These are phyloP conservation scores for Sarcophaga caerulescens DNA, from an alignment of 2,888 invertebrate species.

Conservation along the genomic window DNA sequence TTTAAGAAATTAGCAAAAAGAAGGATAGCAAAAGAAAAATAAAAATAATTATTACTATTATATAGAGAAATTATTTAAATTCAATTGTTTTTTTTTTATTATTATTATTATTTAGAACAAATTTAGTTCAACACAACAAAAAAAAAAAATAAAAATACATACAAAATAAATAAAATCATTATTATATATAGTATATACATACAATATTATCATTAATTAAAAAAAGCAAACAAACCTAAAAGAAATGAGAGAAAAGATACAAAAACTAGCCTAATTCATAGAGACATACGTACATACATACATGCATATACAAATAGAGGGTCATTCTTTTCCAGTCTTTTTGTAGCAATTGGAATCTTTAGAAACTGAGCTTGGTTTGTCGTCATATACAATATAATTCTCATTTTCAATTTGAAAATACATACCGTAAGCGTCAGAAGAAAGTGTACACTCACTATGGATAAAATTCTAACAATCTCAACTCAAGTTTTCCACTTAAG, in stretches of 20 bases:
- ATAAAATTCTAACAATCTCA: too few species aligned
- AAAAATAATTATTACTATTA: slow-evolving; percentile 3
- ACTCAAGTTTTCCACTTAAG: too few species aligned
- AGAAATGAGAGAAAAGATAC: neutral
- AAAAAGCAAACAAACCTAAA: slow-evolving; percentile 32
- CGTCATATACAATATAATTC: neutral
- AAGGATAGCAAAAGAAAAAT: slow-evolving; percentile 64
- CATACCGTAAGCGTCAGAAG: too few species aligned
- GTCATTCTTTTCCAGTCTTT: neutral
- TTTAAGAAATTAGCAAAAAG: slow-evolving; percentile 42
- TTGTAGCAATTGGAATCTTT: neutral
- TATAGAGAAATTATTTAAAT: slow-evolving; percentile 67
- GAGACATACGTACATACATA: neutral
- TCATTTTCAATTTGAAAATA: too few species aligned
- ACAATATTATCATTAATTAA: too few species aligned
- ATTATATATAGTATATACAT: neutral
- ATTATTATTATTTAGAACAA: slow-evolving; percentile 75
- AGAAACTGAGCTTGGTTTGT: neutral
- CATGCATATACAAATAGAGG: neutral
- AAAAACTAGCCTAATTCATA: neutral
- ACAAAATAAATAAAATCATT: slow-evolving; percentile 57
- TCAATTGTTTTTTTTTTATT: slow-evolving; percentile 10
- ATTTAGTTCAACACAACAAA: slow-evolving; percentile 75
- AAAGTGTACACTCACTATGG: too few species aligned
- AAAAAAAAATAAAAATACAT: slow-evolving; percentile 35